Evolutionary conservation across 2,888 invertebrate species (phyloP), one percentile per base, ranked within the genome.

Genomic region (Micoletzkya japonica): DNA sequence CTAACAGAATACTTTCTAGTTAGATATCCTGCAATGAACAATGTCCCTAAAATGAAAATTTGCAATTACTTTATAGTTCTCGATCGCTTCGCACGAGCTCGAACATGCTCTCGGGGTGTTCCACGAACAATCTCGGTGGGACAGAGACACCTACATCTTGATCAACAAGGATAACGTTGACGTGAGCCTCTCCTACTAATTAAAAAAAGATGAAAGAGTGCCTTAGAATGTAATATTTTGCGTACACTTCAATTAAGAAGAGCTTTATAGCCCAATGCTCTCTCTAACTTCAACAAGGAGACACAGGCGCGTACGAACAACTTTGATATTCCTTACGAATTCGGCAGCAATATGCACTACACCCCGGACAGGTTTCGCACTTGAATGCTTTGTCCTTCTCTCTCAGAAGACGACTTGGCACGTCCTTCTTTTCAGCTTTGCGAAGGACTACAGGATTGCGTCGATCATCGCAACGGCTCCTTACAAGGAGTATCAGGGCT

Each of bases 301-400:
- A 4, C n/a, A 26, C 44, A 6, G 1, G 2, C 63, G 0, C 28
- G 26, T 3, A n/a, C 63, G 2, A n/a, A 32, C 26, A 26, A 26
- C 17, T 34, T n/a, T n/a, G n/a, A n/a, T n/a, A n/a, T 63, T 20
- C 63, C 63, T 14, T 63, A 63, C 24, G 63, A 63, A 1, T 63
- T 63, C 34, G 63, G 63, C 6, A 63, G 63, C 50, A 63, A 63
- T 50, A 63, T 63, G 63, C 63, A 63, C 63, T 63, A 63, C 24
- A 63, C 63, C 10, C 10, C 50, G 2, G 63, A 63, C 50, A 63
- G 50, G 63, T 50, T 49, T 2, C n/a, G n/a, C n/a, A n/a, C n/a
- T n/a, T n/a, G n/a, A n/a, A n/a, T n/a, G n/a, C n/a, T n/a, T 44
- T 14, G 44, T 44, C 44, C 44, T 44, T 44, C 20, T 44, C 44